Evolutionary conservation across 2,797 vertebrate species (phyloP), one percentile per base, ranked within the genome.

Genomic region (Uromys caudimaculatus): DNA sequence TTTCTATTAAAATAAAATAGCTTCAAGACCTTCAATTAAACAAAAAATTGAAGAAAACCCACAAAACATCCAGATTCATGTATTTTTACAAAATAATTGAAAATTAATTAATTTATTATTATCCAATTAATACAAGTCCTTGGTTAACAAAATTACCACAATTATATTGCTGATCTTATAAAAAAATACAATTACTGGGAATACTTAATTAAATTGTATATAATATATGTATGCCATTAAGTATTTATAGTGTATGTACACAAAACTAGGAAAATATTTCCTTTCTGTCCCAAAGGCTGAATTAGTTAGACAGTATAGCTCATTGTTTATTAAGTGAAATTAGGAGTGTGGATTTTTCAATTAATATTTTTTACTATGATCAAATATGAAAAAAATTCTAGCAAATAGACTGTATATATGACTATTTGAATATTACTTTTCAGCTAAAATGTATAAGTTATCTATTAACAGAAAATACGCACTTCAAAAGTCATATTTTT

Each of bases 181-280:
- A 97, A 93, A 93, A 41, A 88, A 8, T 4, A 90, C 7, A 67
- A 90, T 21, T 50, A 27, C 77, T 90, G 58, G 91, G 0, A 96
- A 7, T 27, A 95, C 29, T 69, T 97, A 97, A 97, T 91, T 95
- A 35, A 97, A 97, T 86, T 44, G 9, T 50, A 94, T n/a, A 44
- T 0, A 44, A 44, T 44, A 44, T 44, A 47, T 67, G 83, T 0
- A 12, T 7, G 67, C 0, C 4, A 60, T 97, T 97, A 90, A 54
- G 10, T 92, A 95, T 97, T 89, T n/a, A 92, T 56, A 94, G 0
- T 56, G n/a, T 67, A 2, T 58, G 75, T 58, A 89, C 4, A 93
- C 2, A 90, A 44, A 79, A 64, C 91, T 35, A 96, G 52, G 14
- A 89, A 96, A 97, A 56, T 89, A 78, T 79, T 54, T 95, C 1